Percentiles rank a stretch among this genome's conserved stretches.
Conservation (phyloP, 1,140 invertebrate genomes). For the Scylla paramamosain region DNA sequence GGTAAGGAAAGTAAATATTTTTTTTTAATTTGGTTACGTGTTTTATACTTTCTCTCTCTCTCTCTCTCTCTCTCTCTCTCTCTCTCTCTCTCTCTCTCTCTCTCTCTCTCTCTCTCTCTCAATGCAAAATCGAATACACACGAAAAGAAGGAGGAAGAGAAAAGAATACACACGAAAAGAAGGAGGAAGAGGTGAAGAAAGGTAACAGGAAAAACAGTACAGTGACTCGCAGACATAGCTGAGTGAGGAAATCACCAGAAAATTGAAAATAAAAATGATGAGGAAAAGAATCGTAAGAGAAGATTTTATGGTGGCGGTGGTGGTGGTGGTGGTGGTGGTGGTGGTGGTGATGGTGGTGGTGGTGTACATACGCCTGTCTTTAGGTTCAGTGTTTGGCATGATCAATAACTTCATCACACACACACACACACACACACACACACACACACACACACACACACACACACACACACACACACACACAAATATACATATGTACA, state of each 20-base stretch:
- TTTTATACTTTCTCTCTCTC: not conserved
- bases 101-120: too few relatives aligned
- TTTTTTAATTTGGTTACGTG: too few relatives aligned
- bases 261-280: too few relatives aligned
- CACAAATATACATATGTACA: not conserved
- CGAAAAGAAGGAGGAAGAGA: slow-evolving; percentile 22
- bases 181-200: slow-evolving; percentile 2
- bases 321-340: slow-evolving; percentile 32
- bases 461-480: slow-evolving; percentile 37
- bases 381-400: not conserved
- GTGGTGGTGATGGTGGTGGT: not conserved
- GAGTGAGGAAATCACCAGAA: too few relatives aligned
- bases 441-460: slow-evolving; percentile 53
- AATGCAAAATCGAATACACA: too few relatives aligned
- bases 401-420: not conserved
- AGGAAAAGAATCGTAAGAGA: too few relatives aligned
- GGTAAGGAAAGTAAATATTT: not conserved
- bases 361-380: not conserved
- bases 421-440: slow-evolving; percentile 46
- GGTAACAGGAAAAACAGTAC: too few relatives aligned
- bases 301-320: slow-evolving; percentile 2
- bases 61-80: slow-evolving; percentile 53
- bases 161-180: not conserved
- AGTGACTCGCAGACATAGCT: too few relatives aligned
- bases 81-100: too few relatives aligned